Percentiles rank a stretch among this genome's conserved stretches.
Evolutionary conservation across 1,140 invertebrate species (phyloP).

Genomic region (Tetragnatha versicolor): DNA sequence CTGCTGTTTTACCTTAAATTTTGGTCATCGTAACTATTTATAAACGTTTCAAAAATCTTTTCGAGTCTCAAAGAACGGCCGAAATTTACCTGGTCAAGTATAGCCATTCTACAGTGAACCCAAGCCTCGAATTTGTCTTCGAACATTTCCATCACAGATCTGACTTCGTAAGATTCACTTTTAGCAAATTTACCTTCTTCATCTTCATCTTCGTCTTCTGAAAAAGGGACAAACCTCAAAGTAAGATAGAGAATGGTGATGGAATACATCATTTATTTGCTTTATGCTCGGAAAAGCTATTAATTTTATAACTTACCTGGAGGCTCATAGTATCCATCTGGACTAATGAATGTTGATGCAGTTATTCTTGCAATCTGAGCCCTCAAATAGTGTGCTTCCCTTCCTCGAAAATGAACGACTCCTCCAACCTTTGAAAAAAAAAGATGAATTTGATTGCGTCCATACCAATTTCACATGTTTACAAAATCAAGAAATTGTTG

Average conservation of each 20-base stretch:
- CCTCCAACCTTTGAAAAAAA: constrained; percentile 7
- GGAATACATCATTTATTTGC: not conserved
- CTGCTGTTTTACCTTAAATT: not conserved
- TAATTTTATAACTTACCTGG: not conserved
- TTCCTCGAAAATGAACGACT: constrained; percentile 9
- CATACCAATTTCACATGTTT: not conserved
- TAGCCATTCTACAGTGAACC: constrained; percentile 22
- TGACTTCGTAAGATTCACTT: constrained; percentile 17
- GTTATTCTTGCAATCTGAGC: constrained; percentile 42
- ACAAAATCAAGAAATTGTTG: not conserved
- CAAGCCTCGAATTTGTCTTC: not conserved
- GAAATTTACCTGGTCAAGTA: constrained; percentile 23
- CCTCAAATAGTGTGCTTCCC: constrained; percentile 43
- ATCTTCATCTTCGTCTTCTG: constrained; percentile 17
- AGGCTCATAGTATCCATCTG: not conserved
- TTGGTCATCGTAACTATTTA: not conserved
- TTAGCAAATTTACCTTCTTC: not conserved
- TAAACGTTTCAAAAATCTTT: not conserved
- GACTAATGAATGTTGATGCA: constrained; percentile 17
- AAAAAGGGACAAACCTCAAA: not conserved
- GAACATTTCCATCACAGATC: not conserved
- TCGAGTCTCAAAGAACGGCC: not conserved
- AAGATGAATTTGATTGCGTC: not conserved
- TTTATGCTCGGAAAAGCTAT: not conserved
- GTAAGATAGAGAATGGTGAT: not conserved